Percentiles rank a stretch among this genome's conserved stretches.
phyloP scores from a whole-genome alignment of 1,140 invertebrate species.

The Bombus consobrinus region DNA sequence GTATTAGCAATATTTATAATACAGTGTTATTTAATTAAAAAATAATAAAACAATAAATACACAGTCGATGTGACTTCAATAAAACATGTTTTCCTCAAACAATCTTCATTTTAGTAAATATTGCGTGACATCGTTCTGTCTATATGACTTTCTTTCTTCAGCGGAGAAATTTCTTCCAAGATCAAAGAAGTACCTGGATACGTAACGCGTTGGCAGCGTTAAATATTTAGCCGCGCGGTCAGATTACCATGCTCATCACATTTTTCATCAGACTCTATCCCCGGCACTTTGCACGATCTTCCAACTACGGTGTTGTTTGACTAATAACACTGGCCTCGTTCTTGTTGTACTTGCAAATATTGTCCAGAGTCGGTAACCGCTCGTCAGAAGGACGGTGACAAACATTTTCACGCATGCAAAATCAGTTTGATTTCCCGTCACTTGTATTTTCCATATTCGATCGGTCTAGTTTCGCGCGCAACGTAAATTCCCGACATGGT shows the following conservation, averaged over 20 bases:
- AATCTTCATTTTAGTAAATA: not conserved
- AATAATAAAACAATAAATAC: not conserved
- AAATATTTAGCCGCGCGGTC: constrained; percentile 3
- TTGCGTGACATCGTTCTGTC: not conserved
- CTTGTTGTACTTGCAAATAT: constrained; percentile 49
- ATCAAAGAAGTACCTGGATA: not conserved
- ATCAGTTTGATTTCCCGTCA: constrained; percentile 44
- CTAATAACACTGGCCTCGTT: constrained; percentile 28
- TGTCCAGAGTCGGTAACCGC: not conserved
- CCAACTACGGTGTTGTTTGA: not conserved
- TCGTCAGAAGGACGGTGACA: constrained; percentile 19
- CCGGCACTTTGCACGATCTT: not conserved
- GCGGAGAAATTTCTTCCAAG: not conserved
- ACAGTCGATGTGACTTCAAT: not conserved
- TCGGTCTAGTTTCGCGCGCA: constrained; percentile 1
- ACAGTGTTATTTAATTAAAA: not conserved
- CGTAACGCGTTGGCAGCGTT: not conserved
- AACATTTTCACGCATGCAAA: constrained; percentile 48
- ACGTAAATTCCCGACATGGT: not conserved
- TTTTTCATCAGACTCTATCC: not conserved
- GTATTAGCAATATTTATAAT: no score
- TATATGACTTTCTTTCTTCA: not conserved
- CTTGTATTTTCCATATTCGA: constrained; percentile 42
- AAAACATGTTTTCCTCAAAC: not conserved
- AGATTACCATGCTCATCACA: not conserved